Conservation (phyloP, 2,113 vertebrate species). For the Ammodramus savannarum region DNA sequence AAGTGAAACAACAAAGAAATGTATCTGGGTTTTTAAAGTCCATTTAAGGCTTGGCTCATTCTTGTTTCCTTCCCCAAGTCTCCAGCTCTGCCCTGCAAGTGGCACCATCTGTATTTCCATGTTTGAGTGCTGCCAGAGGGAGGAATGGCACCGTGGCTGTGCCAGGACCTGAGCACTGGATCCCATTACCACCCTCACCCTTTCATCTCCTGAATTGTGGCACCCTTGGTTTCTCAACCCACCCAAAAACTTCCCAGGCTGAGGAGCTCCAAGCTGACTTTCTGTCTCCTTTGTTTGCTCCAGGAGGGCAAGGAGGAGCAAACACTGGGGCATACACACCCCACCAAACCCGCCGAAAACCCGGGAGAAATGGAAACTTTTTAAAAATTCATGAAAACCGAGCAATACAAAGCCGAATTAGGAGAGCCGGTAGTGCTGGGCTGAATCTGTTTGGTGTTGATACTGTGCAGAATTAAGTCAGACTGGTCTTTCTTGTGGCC, state of each 20-base stretch:
- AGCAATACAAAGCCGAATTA: constrained; percentile 34
- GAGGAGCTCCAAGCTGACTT: not conserved
- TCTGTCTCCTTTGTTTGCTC: not conserved
- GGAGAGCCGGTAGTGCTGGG: constrained; percentile 3
- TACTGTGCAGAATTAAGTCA: constrained; percentile 66
- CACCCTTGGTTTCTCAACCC: not conserved
- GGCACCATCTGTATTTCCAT: not conserved
- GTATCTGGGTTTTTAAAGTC: not conserved
- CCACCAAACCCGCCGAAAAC: not conserved
- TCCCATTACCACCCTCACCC: rapidly evolving
- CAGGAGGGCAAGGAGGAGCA: not conserved
- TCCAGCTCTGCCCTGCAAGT: not conserved
- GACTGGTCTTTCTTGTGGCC: constrained; percentile 56
- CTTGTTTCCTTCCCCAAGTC: not conserved
- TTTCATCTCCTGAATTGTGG: not conserved
- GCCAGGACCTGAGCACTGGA: not conserved
- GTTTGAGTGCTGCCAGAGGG: not conserved
- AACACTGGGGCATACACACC: not conserved
- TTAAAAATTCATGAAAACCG: constrained; percentile 38
- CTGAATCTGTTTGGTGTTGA: constrained; percentile 67
- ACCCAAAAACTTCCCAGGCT: not conserved
- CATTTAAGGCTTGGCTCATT: not conserved
- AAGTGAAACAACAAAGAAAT: not conserved
- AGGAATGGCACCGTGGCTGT: not conserved
- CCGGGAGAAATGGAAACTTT: not conserved